These are phyloP conservation scores for Dendrolimus houi DNA, from an alignment of 2,888 invertebrate genomes.

Conservation along the genomic window DNA sequence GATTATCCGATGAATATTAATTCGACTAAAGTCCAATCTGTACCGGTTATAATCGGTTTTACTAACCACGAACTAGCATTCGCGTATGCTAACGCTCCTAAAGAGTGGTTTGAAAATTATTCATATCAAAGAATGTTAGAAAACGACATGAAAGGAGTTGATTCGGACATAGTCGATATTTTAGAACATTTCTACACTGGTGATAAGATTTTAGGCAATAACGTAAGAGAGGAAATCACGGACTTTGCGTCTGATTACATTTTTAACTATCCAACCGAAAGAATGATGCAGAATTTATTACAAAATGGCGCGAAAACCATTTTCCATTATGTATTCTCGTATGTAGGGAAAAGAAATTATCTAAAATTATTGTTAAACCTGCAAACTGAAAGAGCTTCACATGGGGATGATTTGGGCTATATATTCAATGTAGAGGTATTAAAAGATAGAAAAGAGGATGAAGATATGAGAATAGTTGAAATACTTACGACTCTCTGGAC, in stretches of 20 bases:
- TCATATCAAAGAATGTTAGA: slow-evolving; percentile 11
- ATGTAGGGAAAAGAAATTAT: slow-evolving; percentile 28
- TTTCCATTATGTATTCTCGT: slow-evolving; percentile 32
- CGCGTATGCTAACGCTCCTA: slow-evolving; percentile 6
- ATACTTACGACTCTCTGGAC: slow-evolving; percentile 14
- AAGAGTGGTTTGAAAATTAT: slow-evolving; percentile 11
- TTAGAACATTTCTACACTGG: slow-evolving; percentile 25
- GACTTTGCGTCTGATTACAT: slow-evolving; percentile 25
- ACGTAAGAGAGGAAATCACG: slow-evolving; percentile 10
- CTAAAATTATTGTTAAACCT: slow-evolving; percentile 16
- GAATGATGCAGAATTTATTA: slow-evolving; percentile 20
- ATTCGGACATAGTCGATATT: slow-evolving; percentile 12
- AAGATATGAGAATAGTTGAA: slow-evolving; percentile 9
- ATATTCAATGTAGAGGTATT: slow-evolving; percentile 19
- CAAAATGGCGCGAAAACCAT: slow-evolving; percentile 15
- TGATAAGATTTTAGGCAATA: slow-evolving; percentile 13
- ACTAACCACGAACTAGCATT: slow-evolving; percentile 16
- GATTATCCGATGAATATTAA: slow-evolving; percentile 12
- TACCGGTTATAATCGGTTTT: slow-evolving; percentile 11
- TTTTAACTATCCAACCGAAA: slow-evolving; percentile 22
- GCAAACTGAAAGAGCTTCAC: slow-evolving; percentile 19
- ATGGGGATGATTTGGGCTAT: slow-evolving; percentile 35
- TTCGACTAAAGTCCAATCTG: slow-evolving; percentile 9
- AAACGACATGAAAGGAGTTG: slow-evolving; percentile 10
- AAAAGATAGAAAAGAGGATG: neutral